These are phyloP conservation scores for Lithobates pipiens DNA, from an alignment of 2,797 vertebrate species.

Conservation along the genomic window DNA sequence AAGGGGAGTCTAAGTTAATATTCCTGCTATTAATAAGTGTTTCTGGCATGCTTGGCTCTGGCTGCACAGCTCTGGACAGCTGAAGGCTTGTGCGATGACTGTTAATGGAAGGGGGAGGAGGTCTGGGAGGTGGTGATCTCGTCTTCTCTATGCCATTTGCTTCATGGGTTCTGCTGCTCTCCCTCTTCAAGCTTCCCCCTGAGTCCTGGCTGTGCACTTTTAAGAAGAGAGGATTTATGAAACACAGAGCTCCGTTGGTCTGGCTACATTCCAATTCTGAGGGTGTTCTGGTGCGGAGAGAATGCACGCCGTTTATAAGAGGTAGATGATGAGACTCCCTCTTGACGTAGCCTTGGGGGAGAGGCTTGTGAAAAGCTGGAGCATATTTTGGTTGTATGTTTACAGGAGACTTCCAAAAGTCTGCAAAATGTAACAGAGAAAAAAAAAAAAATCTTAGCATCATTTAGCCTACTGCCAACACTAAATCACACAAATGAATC, in stretches of 20 bases:
- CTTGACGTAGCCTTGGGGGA: constrained; percentile 69
- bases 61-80: constrained; percentile 76
- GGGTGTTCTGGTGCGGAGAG: constrained; percentile 81
- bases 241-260: constrained; percentile 89
- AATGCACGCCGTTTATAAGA: constrained; percentile 85
- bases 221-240: constrained; percentile 93
- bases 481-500: neutral
- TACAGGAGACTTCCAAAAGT: constrained; percentile 90
- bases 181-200: constrained; percentile 75
- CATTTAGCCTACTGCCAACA: neutral
- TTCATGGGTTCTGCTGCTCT: constrained; percentile 69
- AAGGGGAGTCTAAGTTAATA: constrained; percentile 70
- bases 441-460: neutral
- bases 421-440: constrained; percentile 78
- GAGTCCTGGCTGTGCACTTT: constrained; percentile 85
- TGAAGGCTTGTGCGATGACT: constrained; percentile 73
- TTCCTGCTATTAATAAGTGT: constrained; percentile 73
- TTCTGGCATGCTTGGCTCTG: constrained; percentile 79
- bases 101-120: constrained; percentile 87
- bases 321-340: constrained; percentile 76
- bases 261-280: constrained; percentile 85
- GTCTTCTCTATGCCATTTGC: constrained; percentile 73
- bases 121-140: constrained; percentile 85
- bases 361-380: constrained; percentile 76
- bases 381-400: constrained; percentile 73